These are phyloP conservation scores for Rhabditoides inermis DNA, from an alignment of 2,888 invertebrate genomes.

Conservation along the genomic window DNA sequence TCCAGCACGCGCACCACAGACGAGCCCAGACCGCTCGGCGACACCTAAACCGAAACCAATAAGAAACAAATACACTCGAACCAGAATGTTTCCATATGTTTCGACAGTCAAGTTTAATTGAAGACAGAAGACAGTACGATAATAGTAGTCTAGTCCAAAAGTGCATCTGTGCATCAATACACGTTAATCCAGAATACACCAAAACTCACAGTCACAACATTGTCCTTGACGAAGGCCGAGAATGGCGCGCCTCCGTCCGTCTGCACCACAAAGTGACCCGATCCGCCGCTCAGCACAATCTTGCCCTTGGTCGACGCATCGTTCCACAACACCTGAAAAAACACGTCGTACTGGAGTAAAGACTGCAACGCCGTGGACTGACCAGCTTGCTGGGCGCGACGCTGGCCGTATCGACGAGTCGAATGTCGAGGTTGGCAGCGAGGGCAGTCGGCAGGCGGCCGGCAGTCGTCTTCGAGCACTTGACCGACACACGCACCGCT, in stretches of 20 bases:
- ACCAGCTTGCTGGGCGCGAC: conserved; percentile 13
- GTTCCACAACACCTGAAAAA: conserved; percentile 33
- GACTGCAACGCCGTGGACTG: conserved; percentile 1
- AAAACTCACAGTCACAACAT: neutral
- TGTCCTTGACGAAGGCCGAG: neutral
- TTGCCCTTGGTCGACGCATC: conserved; percentile 18
- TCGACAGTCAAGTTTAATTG: too few relatives aligned
- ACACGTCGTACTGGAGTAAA: too few relatives aligned
- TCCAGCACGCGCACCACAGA: conserved; percentile 26
- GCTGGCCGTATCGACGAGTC: conserved; percentile 14
- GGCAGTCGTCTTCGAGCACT: neutral
- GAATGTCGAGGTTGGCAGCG: conserved; percentile 16
- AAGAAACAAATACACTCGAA: too few relatives aligned
- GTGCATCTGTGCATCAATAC: neutral
- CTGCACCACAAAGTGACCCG: too few relatives aligned
- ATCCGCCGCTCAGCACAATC: conserved; percentile 32
- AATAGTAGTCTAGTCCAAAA: neutral
- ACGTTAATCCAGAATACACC: neutral
- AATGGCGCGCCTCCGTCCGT: neutral
- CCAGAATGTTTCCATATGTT: too few relatives aligned
- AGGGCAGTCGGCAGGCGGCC: conserved; percentile 2
- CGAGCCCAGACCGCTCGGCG: conserved; percentile 25
- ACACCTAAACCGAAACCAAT: conserved; percentile 12
- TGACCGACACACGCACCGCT: neutral
- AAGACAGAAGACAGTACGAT: too few relatives aligned